Conservation (phyloP, 2,888 invertebrate species). For the Hypercompe scribonia region DNA sequence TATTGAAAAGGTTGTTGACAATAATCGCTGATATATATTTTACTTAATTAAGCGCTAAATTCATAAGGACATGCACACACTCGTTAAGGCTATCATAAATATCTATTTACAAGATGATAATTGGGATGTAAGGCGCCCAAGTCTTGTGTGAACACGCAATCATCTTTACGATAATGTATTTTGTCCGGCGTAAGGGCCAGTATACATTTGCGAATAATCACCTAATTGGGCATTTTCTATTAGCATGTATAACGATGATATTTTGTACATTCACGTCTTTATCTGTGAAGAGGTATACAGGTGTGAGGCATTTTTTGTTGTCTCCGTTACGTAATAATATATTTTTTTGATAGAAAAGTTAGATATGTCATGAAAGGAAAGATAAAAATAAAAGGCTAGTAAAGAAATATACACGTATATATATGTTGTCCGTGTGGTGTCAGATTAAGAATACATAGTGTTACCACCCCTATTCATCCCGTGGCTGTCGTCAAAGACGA, state of each 20-base stretch:
- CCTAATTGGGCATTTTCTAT: neutral
- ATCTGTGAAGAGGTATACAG: neutral
- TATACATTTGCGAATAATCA: slow-evolving; percentile 6
- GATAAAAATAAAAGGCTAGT: no score
- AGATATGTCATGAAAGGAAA: no score
- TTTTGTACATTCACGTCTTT: neutral
- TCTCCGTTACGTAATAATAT: no score
- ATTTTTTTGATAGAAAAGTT: no score
- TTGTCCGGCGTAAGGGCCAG: neutral
- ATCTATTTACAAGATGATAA: slow-evolving; percentile 21
- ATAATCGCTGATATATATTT: neutral
- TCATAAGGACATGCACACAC: neutral
- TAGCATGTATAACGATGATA: neutral
- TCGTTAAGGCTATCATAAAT: slow-evolving; percentile 9
- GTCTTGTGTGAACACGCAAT: slow-evolving; percentile 6
- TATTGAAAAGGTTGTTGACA: no score
- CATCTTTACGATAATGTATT: slow-evolving; percentile 5
- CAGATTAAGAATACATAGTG: no score
- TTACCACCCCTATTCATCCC: no score
- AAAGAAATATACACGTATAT: no score
- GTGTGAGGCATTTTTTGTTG: no score
- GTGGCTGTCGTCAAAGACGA: no score
- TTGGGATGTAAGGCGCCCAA: slow-evolving; percentile 9
- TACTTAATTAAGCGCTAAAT: neutral
- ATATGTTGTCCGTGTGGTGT: no score